These are phyloP conservation scores for Aplysina aerophoba DNA, from an alignment of 37 sponge, comb jelly and placozoan genomes.

Conservation along the genomic window DNA sequence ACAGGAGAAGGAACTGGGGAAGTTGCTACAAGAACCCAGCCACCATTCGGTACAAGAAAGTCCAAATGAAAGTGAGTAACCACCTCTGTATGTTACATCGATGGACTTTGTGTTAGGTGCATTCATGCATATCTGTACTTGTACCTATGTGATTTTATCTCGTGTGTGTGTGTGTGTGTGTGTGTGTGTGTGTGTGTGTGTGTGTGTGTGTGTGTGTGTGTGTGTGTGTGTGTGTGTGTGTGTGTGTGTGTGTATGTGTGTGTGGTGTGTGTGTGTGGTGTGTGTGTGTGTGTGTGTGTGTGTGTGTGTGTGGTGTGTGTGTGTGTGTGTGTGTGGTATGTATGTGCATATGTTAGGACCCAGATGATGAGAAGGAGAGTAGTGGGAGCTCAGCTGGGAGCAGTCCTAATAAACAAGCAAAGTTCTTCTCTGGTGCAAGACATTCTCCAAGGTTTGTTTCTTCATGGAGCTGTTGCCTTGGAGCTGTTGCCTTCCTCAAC, in stretches of 20 bases:
- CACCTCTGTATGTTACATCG: not conserved
- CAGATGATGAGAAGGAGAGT: slow-evolving; percentile 4
- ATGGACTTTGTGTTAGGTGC: too few relatives aligned
- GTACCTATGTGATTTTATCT: too few relatives aligned
- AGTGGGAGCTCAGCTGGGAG: not conserved
- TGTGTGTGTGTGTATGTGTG: not conserved
- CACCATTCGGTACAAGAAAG: slow-evolving; percentile 14
- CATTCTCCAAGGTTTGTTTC: not conserved
- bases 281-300: too few relatives aligned
- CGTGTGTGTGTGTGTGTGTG: too few relatives aligned
- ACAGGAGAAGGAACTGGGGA: slow-evolving; percentile 1
- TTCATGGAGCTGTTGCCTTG: too few relatives aligned
- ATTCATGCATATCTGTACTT: too few relatives aligned
- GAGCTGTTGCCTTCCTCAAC: too few relatives aligned
- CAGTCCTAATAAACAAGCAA: not conserved
- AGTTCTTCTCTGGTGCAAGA: not conserved
- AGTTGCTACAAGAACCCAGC: slow-evolving; percentile 13
- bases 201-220: too few relatives aligned
- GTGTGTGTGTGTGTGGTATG: not conserved
- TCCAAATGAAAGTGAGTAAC: slow-evolving; percentile 10
- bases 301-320: slow-evolving; percentile 19
- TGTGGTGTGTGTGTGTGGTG: too few relatives aligned
- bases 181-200: too few relatives aligned
- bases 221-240: slow-evolving; percentile 20
- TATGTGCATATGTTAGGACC: not conserved